Percentiles rank a stretch among this genome's conserved stretches.
Conservation (phyloP, 2,113 vertebrate species). For the Acanthisitta chloris region DNA sequence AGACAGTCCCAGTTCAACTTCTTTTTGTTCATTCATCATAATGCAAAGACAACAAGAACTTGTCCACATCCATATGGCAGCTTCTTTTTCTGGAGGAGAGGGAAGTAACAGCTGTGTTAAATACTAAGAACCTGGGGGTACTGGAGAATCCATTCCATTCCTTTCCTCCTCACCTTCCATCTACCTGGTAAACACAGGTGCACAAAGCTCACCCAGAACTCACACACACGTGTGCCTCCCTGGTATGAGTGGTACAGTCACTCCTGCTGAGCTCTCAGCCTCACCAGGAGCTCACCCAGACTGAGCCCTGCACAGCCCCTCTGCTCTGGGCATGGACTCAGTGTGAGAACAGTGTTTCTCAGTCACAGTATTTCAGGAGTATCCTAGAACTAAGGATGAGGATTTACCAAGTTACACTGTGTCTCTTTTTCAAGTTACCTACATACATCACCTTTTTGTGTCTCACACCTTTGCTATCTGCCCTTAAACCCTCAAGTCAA, state of each 20-base stretch:
- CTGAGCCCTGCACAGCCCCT: too few species aligned
- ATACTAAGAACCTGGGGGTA: not conserved
- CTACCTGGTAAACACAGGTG: rapidly evolving
- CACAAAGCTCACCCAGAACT: not conserved
- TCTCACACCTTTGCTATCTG: not conserved
- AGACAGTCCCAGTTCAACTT: not conserved
- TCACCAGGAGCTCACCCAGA: not conserved
- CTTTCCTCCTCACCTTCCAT: not conserved
- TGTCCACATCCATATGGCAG: slow-evolving; percentile 93
- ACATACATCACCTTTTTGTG: not conserved
- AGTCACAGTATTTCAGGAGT: rapidly evolving
- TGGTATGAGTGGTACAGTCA: rapidly evolving
- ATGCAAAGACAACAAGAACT: slow-evolving; percentile 95
- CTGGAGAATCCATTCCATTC: not conserved
- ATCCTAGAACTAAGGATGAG: rapidly evolving
- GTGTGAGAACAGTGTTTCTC: rapidly evolving
- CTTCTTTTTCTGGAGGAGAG: slow-evolving; percentile 84
- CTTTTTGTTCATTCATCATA: slow-evolving; percentile 86
- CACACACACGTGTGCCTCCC: not conserved
- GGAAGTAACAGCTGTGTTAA: not conserved
- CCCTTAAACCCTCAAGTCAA: not conserved
- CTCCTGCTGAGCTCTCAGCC: not conserved
- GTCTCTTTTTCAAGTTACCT: not conserved
- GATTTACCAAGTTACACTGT: not conserved
- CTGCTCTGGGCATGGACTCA: not conserved